Evolutionary conservation across 2,888 invertebrate genomes (phyloP).

Genomic region (Synergus itoensis): DNA sequence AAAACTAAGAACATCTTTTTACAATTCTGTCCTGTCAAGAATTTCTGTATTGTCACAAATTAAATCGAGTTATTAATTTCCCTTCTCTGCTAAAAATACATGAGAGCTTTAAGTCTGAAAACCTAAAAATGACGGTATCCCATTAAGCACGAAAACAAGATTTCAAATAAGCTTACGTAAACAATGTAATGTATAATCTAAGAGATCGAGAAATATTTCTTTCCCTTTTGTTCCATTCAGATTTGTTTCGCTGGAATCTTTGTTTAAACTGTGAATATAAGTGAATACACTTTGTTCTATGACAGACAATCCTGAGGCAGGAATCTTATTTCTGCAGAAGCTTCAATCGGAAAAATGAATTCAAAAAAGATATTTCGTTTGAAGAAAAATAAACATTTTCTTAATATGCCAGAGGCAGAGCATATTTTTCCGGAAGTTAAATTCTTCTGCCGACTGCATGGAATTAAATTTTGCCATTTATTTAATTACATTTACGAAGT

Average conservation of each 20-base stretch:
- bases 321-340: no score
- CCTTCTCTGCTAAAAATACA: no score
- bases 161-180: background rate
- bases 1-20: no score
- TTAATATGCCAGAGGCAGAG: background rate
- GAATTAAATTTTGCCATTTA: background rate
- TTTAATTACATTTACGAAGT: background rate
- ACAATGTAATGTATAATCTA: background rate
- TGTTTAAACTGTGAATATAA: no score
- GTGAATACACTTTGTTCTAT: no score
- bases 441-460: background rate
- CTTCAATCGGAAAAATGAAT: no score
- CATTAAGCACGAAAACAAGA: background rate
- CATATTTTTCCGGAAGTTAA: background rate
- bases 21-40: no score
- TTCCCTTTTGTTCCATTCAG: background rate
- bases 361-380: no score
- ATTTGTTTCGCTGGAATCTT: background rate
- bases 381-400: background rate
- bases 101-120: background rate
- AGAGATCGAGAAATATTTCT: background rate
- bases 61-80: no score
- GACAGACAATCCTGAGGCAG: no score
- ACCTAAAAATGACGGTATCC: constrained; percentile 10
- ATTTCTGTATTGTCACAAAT: background rate